phyloP scores from a whole-genome alignment of 2,888 invertebrate genomes.

The Parnassius mnemosyne region DNA sequence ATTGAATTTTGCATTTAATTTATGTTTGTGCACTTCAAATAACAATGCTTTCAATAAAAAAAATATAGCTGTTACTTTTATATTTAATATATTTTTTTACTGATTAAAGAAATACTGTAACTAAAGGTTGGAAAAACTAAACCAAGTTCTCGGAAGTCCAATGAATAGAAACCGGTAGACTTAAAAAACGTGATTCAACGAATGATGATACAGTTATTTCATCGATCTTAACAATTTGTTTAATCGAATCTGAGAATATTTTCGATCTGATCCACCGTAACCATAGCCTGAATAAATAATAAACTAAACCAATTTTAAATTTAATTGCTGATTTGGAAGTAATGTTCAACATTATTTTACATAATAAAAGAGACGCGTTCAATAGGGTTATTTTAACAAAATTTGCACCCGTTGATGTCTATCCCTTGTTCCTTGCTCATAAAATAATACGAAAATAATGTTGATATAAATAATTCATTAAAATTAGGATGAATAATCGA shows the following conservation, averaged over 20 bases:
- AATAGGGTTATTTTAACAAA: neutral
- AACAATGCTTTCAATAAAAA: too few relatives aligned
- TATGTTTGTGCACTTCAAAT: too few relatives aligned
- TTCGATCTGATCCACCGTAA: constrained; percentile 3
- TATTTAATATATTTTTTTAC: constrained; percentile 9
- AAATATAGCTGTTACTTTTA: too few relatives aligned
- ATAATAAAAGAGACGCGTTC: neutral
- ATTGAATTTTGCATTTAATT: too few relatives aligned
- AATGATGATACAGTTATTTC: constrained; percentile 24
- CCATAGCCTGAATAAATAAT: too few relatives aligned
- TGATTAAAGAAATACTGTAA: constrained; percentile 17
- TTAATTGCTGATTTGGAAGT: too few relatives aligned
- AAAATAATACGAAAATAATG: neutral
- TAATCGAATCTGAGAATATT: constrained; percentile 17
- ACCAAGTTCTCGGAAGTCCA: constrained; percentile 19
- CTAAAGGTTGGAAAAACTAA: constrained; percentile 16
- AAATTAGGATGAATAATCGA: too few relatives aligned
- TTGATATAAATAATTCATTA: too few relatives aligned
- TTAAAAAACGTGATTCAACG: constrained; percentile 9
- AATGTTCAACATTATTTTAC: too few relatives aligned
- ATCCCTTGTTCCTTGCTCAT: constrained; percentile 35
- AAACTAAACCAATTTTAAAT: too few relatives aligned
- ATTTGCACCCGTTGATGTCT: constrained; percentile 57
- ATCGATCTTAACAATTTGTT: constrained; percentile 18
- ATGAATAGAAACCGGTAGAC: constrained; percentile 18